phyloP scores from a whole-genome alignment of 2,113 vertebrate genomes.

The Hemichromis elongatus region DNA sequence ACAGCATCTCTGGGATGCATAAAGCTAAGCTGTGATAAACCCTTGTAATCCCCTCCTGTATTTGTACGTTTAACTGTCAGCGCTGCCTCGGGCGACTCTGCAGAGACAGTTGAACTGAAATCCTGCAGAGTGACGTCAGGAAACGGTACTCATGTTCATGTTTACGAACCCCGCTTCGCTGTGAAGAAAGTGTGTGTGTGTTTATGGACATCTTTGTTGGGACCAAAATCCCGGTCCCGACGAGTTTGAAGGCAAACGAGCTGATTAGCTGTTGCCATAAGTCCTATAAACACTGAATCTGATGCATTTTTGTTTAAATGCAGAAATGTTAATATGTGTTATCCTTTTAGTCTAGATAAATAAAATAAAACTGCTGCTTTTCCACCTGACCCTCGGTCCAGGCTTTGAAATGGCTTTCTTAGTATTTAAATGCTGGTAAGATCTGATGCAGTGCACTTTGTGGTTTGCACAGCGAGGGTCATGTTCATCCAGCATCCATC shows the following conservation, averaged over 20 bases:
- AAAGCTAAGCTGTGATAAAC: background rate
- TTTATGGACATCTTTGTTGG: no score
- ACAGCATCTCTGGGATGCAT: background rate
- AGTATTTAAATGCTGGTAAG: background rate
- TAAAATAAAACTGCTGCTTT: background rate
- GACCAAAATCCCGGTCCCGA: no score
- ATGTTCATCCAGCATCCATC: background rate
- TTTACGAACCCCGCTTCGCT: background rate
- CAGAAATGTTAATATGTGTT: background rate
- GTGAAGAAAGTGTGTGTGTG: background rate
- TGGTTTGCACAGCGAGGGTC: background rate
- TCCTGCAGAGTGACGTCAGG: background rate
- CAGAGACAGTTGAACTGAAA: background rate
- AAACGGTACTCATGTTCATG: background rate
- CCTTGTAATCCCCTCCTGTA: background rate
- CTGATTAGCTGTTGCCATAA: background rate
- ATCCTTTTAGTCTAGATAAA: background rate
- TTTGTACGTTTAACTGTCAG: background rate
- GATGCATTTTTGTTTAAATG: accelerated
- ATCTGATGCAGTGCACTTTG: background rate
- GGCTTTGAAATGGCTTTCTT: background rate
- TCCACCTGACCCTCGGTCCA: background rate
- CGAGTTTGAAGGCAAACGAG: no score
- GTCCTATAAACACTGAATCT: background rate
- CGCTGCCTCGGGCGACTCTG: background rate